phyloP scores from a whole-genome alignment of 2,113 vertebrate species.

The Oryzias woworae region DNA sequence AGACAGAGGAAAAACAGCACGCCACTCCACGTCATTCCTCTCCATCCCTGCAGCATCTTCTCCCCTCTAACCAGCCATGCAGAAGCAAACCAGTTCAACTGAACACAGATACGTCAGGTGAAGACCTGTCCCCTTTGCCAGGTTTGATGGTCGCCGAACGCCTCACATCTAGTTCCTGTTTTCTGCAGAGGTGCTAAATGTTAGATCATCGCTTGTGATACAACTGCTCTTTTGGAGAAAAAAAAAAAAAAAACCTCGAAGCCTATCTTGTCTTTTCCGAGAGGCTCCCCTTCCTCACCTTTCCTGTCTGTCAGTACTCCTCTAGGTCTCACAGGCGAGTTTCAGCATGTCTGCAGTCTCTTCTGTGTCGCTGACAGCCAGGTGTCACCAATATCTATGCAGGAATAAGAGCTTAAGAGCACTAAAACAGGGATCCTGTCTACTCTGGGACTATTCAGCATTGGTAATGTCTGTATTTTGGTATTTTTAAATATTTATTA shows the following conservation, averaged over 20 bases:
- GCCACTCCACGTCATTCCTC: neutral
- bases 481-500: too few species aligned
- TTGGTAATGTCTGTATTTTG: too few species aligned
- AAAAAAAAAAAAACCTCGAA: conserved; percentile 20
- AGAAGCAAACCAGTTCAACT: conserved; percentile 40
- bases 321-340: conserved; percentile 34
- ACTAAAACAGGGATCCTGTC: too few species aligned
- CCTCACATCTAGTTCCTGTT: conserved; percentile 68
- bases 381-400: conserved; percentile 53
- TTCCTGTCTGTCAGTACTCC: conserved; percentile 42
- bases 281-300: conserved; percentile 39
- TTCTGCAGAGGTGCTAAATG: conserved; percentile 39
- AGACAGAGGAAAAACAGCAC: conserved; percentile 13
- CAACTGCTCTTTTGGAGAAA: conserved; percentile 46
- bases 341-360: conserved; percentile 37
- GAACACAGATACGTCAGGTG: conserved; percentile 51
- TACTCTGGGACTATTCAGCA: too few species aligned
- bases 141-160: conserved; percentile 51
- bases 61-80: conserved; percentile 35
- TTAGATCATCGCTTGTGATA: conserved; percentile 57
- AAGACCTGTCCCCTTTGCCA: conserved; percentile 47
- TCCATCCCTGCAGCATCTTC: conserved; percentile 49
- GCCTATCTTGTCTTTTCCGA: conserved; percentile 29
- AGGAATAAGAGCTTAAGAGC: conserved; percentile 13
- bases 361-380: conserved; percentile 42